These are phyloP conservation scores for Thymelicus lineola DNA, from an alignment of 2,888 invertebrate species.

Conservation along the genomic window DNA sequence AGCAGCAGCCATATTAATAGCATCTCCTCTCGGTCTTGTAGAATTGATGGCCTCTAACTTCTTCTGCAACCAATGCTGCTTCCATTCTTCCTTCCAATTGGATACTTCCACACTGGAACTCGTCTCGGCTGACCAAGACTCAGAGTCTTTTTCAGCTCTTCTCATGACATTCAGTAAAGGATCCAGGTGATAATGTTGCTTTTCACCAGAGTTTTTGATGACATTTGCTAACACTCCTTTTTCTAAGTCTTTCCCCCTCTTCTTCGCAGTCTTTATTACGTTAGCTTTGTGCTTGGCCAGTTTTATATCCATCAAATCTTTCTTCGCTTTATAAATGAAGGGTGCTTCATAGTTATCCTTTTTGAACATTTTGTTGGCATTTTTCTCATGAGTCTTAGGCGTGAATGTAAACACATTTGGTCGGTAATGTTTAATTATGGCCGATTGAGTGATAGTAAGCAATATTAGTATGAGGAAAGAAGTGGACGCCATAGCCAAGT, in stretches of 20 bases:
- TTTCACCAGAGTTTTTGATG: constrained; percentile 3
- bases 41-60: constrained; percentile 58
- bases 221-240: constrained; percentile 3
- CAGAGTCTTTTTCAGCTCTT: not conserved
- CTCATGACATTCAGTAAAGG: constrained; percentile 55
- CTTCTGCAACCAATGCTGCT: constrained; percentile 51
- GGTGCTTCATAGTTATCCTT: not conserved
- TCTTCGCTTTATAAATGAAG: not conserved
- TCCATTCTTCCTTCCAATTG: constrained; percentile 55
- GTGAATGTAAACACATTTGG: constrained; percentile 22
- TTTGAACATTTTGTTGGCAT: not conserved
- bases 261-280: constrained; percentile 10
- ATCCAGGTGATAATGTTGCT: constrained; percentile 52
- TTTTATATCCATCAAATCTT: constrained; percentile 24
- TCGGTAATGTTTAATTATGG: not conserved
- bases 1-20: constrained; percentile 71
- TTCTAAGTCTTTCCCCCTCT: constrained; percentile 12
- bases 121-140: constrained; percentile 39
- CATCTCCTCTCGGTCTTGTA: constrained; percentile 55
- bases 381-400: constrained; percentile 6
- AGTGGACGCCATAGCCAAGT: constrained; percentile 24
- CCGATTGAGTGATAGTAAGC: constrained; percentile 6
- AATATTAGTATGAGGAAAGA: constrained; percentile 4
- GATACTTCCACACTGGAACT: constrained; percentile 52
- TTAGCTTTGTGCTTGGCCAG: constrained; percentile 17